Conservation (phyloP, 2,113 vertebrate genomes). For the Kobus ellipsiprymnus region DNA sequence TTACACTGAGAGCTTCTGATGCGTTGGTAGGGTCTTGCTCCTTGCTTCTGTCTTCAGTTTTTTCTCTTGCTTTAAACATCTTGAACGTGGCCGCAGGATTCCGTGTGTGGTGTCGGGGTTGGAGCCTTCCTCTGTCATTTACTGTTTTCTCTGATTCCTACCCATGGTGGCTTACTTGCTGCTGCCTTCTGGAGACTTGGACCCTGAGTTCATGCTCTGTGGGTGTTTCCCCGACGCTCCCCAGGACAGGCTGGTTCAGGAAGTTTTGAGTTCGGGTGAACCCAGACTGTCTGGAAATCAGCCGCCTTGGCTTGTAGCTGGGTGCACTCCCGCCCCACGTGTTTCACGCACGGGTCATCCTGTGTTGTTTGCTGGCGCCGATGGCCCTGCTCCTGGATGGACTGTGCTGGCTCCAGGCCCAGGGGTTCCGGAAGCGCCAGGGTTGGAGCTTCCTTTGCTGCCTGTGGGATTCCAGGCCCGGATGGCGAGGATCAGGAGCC, state of each 20-base stretch:
- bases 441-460: background rate
- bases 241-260: background rate
- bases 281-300: background rate
- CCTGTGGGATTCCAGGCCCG: background rate
- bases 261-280: background rate
- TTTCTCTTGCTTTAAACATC: background rate
- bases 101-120: fast-evolving
- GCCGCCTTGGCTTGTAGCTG: background rate
- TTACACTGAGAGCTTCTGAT: background rate
- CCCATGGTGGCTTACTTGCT: fast-evolving
- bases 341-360: background rate
- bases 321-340: fast-evolving
- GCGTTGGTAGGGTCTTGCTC: background rate
- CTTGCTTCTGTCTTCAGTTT: background rate
- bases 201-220: background rate
- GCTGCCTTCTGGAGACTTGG: background rate
- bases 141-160: fast-evolving
- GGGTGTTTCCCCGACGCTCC: background rate
- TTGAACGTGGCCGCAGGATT: fast-evolving
- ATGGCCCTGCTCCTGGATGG: background rate
- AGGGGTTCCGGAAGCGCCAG: background rate
- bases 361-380: fast-evolving
- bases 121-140: too few relatives aligned
- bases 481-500: background rate
- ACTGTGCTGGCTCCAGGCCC: background rate